Evolutionary conservation across 1,140 invertebrate genomes (phyloP).

Genomic region (Drosophila parabipectinata): DNA sequence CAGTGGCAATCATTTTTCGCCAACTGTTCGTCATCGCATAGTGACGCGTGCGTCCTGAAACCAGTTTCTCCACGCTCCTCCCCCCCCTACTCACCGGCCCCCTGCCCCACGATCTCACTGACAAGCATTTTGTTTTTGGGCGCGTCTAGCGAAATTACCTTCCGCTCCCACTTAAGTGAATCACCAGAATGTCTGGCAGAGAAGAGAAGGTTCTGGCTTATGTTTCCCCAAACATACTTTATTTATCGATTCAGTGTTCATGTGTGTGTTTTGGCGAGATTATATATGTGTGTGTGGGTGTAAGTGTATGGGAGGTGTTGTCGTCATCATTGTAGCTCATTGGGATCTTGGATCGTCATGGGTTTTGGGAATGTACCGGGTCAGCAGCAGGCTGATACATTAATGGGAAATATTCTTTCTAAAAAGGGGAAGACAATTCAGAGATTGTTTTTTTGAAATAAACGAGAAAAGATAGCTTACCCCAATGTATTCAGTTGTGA

Average conservation of each 20-base stretch:
- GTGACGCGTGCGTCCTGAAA: conserved; percentile 43
- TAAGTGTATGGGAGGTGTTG: conserved; percentile 12
- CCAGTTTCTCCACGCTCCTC: conserved; percentile 37
- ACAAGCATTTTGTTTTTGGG: conserved; percentile 24
- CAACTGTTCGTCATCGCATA: conserved; percentile 58
- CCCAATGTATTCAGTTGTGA: conserved; percentile 18
- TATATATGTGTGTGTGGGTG: conserved; percentile 12
- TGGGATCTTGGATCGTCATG: conserved; percentile 51
- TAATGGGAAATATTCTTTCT: background rate
- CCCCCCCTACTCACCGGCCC: background rate
- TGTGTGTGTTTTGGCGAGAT: conserved; percentile 11
- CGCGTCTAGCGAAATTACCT: conserved; percentile 12
- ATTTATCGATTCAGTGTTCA: conserved; percentile 38
- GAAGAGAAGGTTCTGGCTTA: conserved; percentile 37
- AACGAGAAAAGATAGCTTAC: background rate
- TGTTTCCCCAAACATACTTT: conserved; percentile 53
- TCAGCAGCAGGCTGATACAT: conserved; percentile 18
- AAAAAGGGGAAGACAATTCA: background rate
- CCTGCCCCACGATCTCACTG: conserved; percentile 2
- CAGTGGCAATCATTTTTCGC: conserved; percentile 44
- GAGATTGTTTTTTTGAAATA: no score
- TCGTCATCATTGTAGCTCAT: conserved; percentile 40
- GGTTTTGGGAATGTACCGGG: conserved; percentile 42
- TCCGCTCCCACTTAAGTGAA: conserved; percentile 25
- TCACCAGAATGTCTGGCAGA: conserved; percentile 37